phyloP scores from a whole-genome alignment of 2,797 vertebrate species.

The Amniataba percoides region DNA sequence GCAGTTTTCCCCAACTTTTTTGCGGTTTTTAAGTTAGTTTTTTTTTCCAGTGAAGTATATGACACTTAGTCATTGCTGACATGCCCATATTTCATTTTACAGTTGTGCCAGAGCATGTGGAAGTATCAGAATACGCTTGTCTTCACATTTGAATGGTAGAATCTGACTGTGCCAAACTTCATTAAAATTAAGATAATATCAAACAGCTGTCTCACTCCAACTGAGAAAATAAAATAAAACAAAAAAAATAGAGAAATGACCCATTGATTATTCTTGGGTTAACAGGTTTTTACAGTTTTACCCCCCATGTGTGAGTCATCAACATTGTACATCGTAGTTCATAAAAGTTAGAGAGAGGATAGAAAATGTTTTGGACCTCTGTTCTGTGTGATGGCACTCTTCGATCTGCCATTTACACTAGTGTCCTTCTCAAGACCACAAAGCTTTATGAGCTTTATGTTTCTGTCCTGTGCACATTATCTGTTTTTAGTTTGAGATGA shows the following conservation, averaged over 20 bases:
- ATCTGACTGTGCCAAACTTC: not conserved
- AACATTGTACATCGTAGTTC: conserved; percentile 1
- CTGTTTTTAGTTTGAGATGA: not conserved
- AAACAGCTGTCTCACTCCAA: not conserved
- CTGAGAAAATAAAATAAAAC: not conserved
- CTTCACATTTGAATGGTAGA: not conserved
- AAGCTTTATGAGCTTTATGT: not conserved
- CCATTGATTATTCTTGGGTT: not conserved
- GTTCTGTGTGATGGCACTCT: conserved; percentile 18
- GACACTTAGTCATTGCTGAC: conserved; percentile 33
- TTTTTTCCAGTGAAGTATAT: conserved; percentile 24
- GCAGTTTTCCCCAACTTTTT: conserved; percentile 8
- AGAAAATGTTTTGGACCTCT: conserved; percentile 2
- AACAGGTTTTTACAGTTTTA: not conserved
- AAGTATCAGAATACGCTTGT: not conserved
- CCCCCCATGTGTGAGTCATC: not conserved
- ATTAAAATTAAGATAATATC: not conserved
- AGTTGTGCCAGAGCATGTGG: not conserved
- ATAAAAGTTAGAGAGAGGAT: not conserved
- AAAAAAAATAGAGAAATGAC: not conserved
- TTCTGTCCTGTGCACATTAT: conserved; percentile 34
- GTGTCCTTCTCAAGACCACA: conserved; percentile 5
- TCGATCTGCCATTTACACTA: conserved; percentile 15
- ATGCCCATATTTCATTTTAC: conserved; percentile 14
- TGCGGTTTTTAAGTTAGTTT: conserved; percentile 12